Evolutionary conservation across 2,888 invertebrate genomes (phyloP), one percentile per base, ranked within the genome.

Genomic region (Ophion slaviceki): DNA sequence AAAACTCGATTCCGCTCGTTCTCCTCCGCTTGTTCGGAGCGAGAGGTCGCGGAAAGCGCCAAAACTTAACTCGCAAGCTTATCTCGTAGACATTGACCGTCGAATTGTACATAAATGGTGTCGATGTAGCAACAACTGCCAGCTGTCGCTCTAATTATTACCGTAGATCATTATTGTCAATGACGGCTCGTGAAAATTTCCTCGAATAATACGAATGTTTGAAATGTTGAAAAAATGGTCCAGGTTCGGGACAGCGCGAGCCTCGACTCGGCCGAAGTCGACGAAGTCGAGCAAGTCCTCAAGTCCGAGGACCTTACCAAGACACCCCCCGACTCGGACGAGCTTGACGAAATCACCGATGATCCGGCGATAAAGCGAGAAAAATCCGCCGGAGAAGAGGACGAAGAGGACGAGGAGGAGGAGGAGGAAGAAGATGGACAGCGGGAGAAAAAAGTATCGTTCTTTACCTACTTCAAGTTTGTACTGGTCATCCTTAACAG

Each of bases 401-500:
- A 90, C 10, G 89, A 87, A 62, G 92, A 93, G 4, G 74, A 78
- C 0, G 82, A 84, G 77, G 4, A 85, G 77, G 4, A 79, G 10
- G 57, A 10, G n/a, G 59, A 72, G 10, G 36, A 5, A 6, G 70
- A n/a, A 28, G 59, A 72, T 5, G n/a, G 6, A 2, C 53, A 72
- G 6, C 53, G 59, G 81, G 86, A 3, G 83, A 89, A 94, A 78
- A 92, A 95, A 80, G 95, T 95, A 70, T 95, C 96, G 86, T 76
- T 96, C 75, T 93, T 94, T 17, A 94, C 95, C 24, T 94, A 94
- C 89, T 91, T 96, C 79, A 94, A 96, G 88, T 96, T 97, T 90
- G 91, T 95, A 28, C 96, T 96, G 95, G 96, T 96, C 28, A 96
- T 98, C 90, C 93, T 98, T 80, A 96, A 96, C 88, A 97, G 98